phyloP scores from a whole-genome alignment of 1,140 invertebrate species.

The Gonatopus flavifemur region DNA sequence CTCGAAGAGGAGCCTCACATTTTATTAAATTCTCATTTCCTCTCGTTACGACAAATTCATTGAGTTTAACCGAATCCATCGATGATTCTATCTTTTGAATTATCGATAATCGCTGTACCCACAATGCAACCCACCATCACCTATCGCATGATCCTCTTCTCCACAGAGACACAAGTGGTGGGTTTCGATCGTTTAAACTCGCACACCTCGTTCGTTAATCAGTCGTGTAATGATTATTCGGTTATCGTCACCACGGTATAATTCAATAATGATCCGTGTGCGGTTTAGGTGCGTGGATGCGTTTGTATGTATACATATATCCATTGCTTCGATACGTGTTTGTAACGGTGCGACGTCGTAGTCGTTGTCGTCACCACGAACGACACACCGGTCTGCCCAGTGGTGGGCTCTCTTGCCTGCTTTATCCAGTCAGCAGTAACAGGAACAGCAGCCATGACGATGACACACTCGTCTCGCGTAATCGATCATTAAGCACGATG shows the following conservation, averaged over 20 bases:
- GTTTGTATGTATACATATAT: background rate
- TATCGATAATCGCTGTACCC: too few species aligned
- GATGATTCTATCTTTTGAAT: too few species aligned
- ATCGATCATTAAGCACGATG: slow-evolving; percentile 58
- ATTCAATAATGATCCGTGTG: slow-evolving; percentile 56
- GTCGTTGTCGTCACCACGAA: slow-evolving; percentile 7
- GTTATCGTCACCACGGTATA: slow-evolving; percentile 52
- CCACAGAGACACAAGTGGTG: too few species aligned
- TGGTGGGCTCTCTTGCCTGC: too few species aligned
- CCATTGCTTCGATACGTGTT: slow-evolving; percentile 13
- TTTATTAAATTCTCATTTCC: too few species aligned
- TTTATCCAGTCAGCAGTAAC: background rate
- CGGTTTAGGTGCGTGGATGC: slow-evolving; percentile 11
- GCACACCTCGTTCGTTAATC: slow-evolving; percentile 53
- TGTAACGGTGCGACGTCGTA: slow-evolving; percentile 50
- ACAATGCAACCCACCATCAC: too few species aligned
- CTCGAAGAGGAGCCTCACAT: too few species aligned
- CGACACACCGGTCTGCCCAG: slow-evolving; percentile 1
- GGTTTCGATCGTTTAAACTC: slow-evolving; percentile 41
- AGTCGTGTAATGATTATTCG: slow-evolving; percentile 55
- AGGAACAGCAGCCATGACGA: slow-evolving; percentile 20
- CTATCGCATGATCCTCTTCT: too few species aligned
- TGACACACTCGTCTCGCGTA: slow-evolving; percentile 48
- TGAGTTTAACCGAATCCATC: too few species aligned
- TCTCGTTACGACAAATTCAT: too few species aligned